Percentiles rank a stretch among this genome's conserved stretches.
Conservation (phyloP, 1,140 invertebrate genomes). For the Diuraphis noxia region DNA sequence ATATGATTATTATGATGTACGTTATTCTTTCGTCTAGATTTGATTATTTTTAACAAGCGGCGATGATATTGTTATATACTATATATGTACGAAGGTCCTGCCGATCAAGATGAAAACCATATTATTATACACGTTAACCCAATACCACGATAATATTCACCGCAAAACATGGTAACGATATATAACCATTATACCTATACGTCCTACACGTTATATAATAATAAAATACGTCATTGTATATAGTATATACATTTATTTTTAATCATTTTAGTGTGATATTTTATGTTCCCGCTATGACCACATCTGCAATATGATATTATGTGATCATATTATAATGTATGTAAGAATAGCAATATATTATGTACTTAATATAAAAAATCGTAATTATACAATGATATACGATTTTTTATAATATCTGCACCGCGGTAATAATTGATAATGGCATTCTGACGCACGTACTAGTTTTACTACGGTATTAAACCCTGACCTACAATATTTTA, state of each 20-base stretch:
- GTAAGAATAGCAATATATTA: neutral
- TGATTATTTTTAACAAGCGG: neutral
- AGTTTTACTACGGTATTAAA: conserved; percentile 19
- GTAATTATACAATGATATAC: too few species aligned
- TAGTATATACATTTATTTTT: neutral
- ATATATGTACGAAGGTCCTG: neutral
- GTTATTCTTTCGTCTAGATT: neutral
- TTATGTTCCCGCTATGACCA: neutral
- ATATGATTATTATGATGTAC: neutral
- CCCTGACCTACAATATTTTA: conserved; percentile 12
- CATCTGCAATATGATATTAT: neutral
- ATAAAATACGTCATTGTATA: neutral
- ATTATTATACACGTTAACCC: neutral
- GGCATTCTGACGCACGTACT: neutral
- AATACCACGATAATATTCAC: neutral
- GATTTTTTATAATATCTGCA: neutral
- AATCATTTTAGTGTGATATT: neutral
- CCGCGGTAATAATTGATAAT: neutral
- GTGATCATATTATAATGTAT: neutral
- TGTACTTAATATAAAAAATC: neutral
- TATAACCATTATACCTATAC: neutral
- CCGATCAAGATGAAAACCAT: neutral
- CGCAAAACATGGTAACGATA: neutral
- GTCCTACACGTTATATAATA: neutral
- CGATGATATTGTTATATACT: neutral